These are phyloP conservation scores for Pogona vitticeps DNA, from an alignment of 2,113 vertebrate species.

Conservation along the genomic window DNA sequence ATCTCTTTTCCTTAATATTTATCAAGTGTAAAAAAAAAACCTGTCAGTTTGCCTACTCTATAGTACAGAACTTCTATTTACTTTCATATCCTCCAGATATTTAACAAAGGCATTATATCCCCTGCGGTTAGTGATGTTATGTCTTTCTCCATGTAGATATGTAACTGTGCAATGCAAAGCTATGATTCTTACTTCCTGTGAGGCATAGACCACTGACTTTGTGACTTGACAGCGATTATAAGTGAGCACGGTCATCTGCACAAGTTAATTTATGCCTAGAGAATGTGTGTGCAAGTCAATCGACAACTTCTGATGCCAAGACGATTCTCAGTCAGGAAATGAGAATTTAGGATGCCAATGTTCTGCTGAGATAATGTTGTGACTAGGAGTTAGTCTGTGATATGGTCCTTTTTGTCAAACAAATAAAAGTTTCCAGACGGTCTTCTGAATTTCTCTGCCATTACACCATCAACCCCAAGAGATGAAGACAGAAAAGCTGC, in stretches of 20 bases:
- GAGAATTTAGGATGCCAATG: constrained; percentile 1
- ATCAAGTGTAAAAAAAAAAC: neutral
- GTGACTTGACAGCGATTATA: neutral
- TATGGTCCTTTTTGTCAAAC: neutral
- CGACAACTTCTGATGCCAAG: neutral
- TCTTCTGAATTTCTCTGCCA: neutral
- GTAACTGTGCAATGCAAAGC: neutral
- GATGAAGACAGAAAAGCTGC: neutral
- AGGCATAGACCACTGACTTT: neutral
- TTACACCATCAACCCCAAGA: neutral
- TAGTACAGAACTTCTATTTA: neutral
- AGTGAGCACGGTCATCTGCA: neutral
- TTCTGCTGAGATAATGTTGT: constrained; percentile 36
- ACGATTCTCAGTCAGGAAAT: constrained; percentile 37
- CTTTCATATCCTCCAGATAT: neutral
- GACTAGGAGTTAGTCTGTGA: constrained; percentile 18
- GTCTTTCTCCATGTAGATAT: neutral
- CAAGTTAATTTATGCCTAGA: constrained; percentile 29
- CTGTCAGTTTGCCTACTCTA: neutral
- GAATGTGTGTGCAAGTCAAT: neutral
- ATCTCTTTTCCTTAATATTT: neutral
- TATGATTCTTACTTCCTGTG: neutral
- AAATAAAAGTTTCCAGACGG: constrained; percentile 1
- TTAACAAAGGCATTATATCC: neutral
- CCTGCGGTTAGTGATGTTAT: neutral